Evolutionary conservation across 2,888 invertebrate genomes (phyloP), one percentile per base, ranked within the genome.

Genomic region (Amphipoea oculea): DNA sequence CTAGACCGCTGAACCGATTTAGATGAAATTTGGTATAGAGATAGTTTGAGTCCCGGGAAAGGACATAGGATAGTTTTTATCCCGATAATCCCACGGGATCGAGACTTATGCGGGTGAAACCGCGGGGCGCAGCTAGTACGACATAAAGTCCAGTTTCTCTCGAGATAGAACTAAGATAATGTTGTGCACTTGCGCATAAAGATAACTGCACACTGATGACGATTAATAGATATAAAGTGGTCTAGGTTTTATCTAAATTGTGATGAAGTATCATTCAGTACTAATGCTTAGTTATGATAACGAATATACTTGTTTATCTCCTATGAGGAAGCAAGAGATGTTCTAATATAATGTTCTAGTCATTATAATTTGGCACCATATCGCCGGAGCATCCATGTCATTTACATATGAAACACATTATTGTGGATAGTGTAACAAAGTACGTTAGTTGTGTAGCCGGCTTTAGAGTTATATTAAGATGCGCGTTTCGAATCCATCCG

Each of bases 401-500:
- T 85, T 85, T 78, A 76, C 72, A 85, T 76, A 79, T 75, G 66
- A 85, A 79, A 60, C 54, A 60, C 48, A 70, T 84, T 78, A 82
- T 54, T 51, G 51, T 63, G 68, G 51, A 80, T 80, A 80, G 54
- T 72, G 63, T 86, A 79, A 79, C 74, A 89, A 73, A 81, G 77
- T 87, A 77, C 62, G 60, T 23, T 66, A 65, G 71, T 83, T 79
- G 82, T 86, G 78, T 75, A 84, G 83, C 67, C 70, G 69, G 75
- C 88, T 81, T 85, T 77, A 83, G 78, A 76, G 80, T 81, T 90
- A 90, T 87, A 86, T 90, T 85, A 89, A 90, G 86, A 82, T 80
- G 83, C 77, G 79, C 84, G 85, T 86, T 88, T 88, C 78, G 29
- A 85, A 86, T 89, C 83, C 85, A 89, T 89, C 88, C 91, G 90